These are phyloP conservation scores for Rhinolophus ferrumequinum DNA, from an alignment of 2,113 vertebrate species.

Conservation along the genomic window DNA sequence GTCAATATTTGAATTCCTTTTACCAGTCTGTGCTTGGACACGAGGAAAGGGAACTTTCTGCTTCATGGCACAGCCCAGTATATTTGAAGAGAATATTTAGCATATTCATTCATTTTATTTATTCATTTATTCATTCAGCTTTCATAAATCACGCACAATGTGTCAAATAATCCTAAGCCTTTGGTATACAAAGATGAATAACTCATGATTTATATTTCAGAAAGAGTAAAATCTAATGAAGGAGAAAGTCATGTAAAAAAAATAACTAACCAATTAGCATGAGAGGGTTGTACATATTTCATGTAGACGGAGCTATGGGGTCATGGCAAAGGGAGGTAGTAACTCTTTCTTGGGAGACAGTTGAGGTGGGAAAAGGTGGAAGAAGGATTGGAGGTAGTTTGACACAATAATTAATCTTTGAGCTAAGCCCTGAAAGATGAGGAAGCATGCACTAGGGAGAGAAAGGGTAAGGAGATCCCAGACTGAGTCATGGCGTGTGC, in stretches of 20 bases:
- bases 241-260: background rate
- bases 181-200: constrained; percentile 8
- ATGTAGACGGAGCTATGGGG: background rate
- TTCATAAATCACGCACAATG: background rate
- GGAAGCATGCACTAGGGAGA: background rate
- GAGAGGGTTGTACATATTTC: background rate
- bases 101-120: background rate
- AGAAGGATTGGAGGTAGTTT: background rate
- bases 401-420: background rate
- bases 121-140: background rate
- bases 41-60: background rate
- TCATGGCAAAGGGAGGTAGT: background rate
- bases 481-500: background rate
- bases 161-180: background rate
- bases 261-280: background rate
- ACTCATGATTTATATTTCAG: background rate
- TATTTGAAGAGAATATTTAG: background rate
- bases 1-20: background rate
- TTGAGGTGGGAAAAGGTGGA: background rate
- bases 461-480: background rate
- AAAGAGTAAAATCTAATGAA: background rate
- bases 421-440: background rate
- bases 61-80: background rate
- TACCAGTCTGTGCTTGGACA: background rate
- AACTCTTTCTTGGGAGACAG: background rate